Base-by-base conservation (phyloP, 2,113 vertebrate species). In the Prionailurus viverrinus region DNA sequence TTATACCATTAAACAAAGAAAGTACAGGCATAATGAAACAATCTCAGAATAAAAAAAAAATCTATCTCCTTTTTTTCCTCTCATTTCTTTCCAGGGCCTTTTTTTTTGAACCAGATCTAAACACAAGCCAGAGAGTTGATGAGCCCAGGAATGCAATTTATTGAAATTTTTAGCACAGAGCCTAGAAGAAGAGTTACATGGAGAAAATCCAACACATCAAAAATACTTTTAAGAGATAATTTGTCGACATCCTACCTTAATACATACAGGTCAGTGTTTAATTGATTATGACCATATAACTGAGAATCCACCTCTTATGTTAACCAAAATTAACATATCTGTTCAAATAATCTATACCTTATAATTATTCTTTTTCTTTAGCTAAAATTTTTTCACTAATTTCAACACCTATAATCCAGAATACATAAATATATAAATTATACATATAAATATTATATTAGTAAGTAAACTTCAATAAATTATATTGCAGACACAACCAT, bases 401-500 rank as follows among this genome's bases (percentile, higher is more conserved):
- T 86, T 91, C 6, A 81, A 55, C 4, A 71, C 76, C 15, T 25
- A 31, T 63, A 55, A 76, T 55, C 33, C 41, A 89, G 6, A 80
- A n/a, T 53, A 87, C 87, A 41, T 51, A 55, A 25, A 73, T 83
- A 73, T 69, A 58, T 21, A 45, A 71, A 53, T 45, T 61, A 61
- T 27, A 71, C 1, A 53, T 16, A 11, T 53, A 84, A 58, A 48
- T 53, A 53, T 76, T 61, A 53, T 58, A 18, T 89, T 66, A 48
- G 33, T 68, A 71, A 63, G 23, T 86, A 55, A 7, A 68, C 89
- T 76, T 92, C 81, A 93, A 53, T 73, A 69, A 93, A 79, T 93
- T 16, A 16, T 5, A 33, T 23, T 39, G n/a, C 13, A 55, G 53
- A 39, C 21, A 84, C 31, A 55, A 55, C 69, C 85, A 48, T 93